Evolutionary conservation across 2,888 invertebrate species (phyloP).

Genomic region (Pheosia gnoma): DNA sequence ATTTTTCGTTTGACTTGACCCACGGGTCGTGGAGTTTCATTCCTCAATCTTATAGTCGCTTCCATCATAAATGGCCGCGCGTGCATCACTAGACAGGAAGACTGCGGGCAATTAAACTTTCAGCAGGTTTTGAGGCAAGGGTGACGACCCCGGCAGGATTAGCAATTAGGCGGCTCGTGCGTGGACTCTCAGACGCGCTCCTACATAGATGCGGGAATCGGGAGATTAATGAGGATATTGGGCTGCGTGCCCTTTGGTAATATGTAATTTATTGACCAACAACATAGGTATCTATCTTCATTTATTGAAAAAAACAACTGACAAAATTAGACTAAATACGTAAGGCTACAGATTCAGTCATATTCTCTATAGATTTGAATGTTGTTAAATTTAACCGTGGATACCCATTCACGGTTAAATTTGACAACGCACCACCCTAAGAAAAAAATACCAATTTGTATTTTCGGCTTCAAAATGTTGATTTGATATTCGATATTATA

Average conservation of each 20-base stretch:
- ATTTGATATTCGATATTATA: too few species aligned
- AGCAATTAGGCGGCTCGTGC: slow-evolving; percentile 27
- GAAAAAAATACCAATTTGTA: too few species aligned
- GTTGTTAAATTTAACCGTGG: too few species aligned
- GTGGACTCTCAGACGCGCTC: neutral
- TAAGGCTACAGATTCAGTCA: too few species aligned
- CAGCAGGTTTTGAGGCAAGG: slow-evolving; percentile 19
- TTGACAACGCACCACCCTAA: too few species aligned
- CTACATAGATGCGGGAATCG: slow-evolving; percentile 13
- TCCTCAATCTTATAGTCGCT: neutral
- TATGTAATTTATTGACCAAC: slow-evolving; percentile 3
- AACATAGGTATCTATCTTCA: neutral
- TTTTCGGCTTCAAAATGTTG: too few species aligned
- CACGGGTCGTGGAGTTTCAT: neutral
- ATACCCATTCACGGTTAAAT: too few species aligned
- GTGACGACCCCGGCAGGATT: slow-evolving; percentile 21
- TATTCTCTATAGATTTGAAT: too few species aligned
- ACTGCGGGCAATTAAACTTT: slow-evolving; percentile 28
- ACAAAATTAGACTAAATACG: too few species aligned
- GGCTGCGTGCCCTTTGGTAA: slow-evolving; percentile 2
- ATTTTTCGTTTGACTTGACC: neutral
- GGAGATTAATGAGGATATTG: slow-evolving; percentile 34
- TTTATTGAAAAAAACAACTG: too few species aligned
- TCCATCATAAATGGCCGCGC: slow-evolving; percentile 9
- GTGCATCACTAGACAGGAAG: slow-evolving; percentile 14